Percentiles rank a stretch among this genome's conserved stretches.
Conservation (phyloP, 2,797 vertebrate genomes). For the Lutjanus argentimaculatus region DNA sequence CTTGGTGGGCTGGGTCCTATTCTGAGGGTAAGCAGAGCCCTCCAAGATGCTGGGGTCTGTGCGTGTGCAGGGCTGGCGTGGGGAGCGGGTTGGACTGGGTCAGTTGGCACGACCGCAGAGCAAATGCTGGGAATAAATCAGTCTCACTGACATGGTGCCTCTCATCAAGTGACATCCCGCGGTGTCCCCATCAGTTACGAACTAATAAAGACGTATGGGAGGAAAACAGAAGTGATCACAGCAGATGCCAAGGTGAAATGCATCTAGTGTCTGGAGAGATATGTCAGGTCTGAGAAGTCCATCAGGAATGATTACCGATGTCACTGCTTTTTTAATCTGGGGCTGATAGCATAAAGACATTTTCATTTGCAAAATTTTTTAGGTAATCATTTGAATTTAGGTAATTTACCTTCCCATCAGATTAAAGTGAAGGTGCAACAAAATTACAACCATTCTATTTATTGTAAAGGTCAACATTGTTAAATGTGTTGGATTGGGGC, state of each 20-base stretch:
- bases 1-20: constrained; percentile 71
- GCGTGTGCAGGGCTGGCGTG: constrained; percentile 56
- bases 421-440: background rate
- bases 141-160: constrained; percentile 83
- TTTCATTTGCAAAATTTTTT: background rate
- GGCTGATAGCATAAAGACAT: background rate
- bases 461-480: background rate
- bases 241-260: constrained; percentile 84
- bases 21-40: constrained; percentile 77
- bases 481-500: background rate
- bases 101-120: constrained; percentile 80
- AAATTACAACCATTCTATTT: background rate
- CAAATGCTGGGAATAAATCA: constrained; percentile 87
- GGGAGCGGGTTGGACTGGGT: constrained; percentile 67
- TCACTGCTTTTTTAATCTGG: constrained; percentile 37
- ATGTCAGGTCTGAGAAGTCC: constrained; percentile 66
- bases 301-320: constrained; percentile 51
- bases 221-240: constrained; percentile 81
- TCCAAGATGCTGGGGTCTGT: constrained; percentile 55
- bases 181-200: constrained; percentile 82
- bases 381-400: background rate
- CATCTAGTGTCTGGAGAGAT: constrained; percentile 78
- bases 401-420: background rate
- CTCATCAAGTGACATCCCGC: constrained; percentile 85
- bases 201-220: constrained; percentile 86